Evolutionary conservation across 2,113 vertebrate species (phyloP).

Genomic region (zebrafish (Danio rerio)): DNA sequence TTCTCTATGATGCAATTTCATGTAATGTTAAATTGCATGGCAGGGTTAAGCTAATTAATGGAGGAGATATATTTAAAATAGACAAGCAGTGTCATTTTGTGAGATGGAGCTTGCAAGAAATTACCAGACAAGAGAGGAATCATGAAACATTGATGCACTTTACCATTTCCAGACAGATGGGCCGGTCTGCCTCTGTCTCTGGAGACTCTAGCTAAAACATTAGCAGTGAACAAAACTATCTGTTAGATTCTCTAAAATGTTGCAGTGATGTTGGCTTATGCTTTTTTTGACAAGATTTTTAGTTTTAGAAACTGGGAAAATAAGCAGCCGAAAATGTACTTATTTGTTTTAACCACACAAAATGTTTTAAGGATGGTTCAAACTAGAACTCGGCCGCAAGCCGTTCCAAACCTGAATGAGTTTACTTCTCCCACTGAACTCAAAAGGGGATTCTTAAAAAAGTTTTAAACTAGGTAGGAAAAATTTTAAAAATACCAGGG

Average conservation of each 20-base stretch:
- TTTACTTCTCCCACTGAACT: too few relatives aligned
- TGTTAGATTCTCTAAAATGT: constrained; percentile 17
- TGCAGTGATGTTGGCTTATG: neutral
- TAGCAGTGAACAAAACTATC: neutral
- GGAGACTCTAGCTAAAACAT: constrained; percentile 42
- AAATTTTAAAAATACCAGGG: too few relatives aligned
- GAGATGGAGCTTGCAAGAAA: constrained; percentile 40
- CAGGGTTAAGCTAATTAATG: constrained; percentile 36
- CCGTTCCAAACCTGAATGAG: too few relatives aligned
- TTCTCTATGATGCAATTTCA: constrained; percentile 35
- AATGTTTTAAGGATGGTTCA: neutral
- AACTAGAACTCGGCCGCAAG: too few relatives aligned
- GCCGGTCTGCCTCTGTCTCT: constrained; percentile 24
- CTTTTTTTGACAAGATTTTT: neutral
- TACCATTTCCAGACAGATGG: constrained; percentile 37
- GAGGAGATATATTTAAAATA: neutral
- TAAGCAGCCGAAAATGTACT: neutral
- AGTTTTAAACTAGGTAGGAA: too few relatives aligned
- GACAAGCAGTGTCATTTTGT: constrained; percentile 32
- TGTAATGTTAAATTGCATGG: constrained; percentile 35
- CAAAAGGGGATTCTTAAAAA: too few relatives aligned
- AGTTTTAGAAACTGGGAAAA: neutral
- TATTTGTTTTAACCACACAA: neutral
- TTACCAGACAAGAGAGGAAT: constrained; percentile 61
- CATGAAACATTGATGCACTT: constrained; percentile 70